These are phyloP conservation scores for Labrus mixtus DNA, from an alignment of 2,113 vertebrate genomes.

Conservation along the genomic window DNA sequence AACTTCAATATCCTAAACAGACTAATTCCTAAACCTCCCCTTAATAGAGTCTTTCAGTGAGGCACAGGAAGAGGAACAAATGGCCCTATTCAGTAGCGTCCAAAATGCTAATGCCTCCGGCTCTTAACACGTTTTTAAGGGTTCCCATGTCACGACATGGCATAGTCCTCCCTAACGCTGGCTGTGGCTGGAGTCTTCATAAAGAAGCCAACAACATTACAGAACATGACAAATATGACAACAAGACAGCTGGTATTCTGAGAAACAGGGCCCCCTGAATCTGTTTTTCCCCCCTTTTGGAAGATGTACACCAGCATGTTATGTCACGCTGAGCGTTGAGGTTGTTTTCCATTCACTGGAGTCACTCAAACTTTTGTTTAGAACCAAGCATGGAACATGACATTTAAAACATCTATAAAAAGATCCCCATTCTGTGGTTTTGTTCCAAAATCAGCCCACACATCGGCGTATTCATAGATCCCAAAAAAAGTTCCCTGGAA, in stretches of 20 bases:
- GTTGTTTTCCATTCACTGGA: conserved; percentile 1
- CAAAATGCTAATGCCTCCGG: conserved; percentile 88
- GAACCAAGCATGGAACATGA: conserved; percentile 4
- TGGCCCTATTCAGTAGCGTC: conserved; percentile 82
- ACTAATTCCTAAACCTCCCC: conserved; percentile 82
- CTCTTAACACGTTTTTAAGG: conserved; percentile 86
- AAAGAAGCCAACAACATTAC: conserved; percentile 65
- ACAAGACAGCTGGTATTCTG: conserved; percentile 65
- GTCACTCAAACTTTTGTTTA: conserved; percentile 31
- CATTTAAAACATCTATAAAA: conserved; percentile 60
- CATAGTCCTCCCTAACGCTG: conserved; percentile 70
- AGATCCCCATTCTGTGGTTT: conserved; percentile 4
- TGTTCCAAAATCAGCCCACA: conserved; percentile 36
- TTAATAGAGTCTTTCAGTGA: conserved; percentile 86
- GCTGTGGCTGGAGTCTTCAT: conserved; percentile 55
- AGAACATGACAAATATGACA: conserved; percentile 69
- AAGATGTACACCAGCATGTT: conserved; percentile 28
- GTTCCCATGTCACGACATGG: conserved; percentile 86
- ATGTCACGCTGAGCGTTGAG: conserved; percentile 27
- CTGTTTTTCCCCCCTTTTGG: conserved; percentile 21
- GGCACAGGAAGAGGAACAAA: conserved; percentile 87
- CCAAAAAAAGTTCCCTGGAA: conserved; percentile 23
- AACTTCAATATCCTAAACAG: conserved; percentile 80
- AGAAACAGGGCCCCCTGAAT: conserved; percentile 35
- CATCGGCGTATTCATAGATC: conserved; percentile 4